Evolutionary conservation across 2,888 invertebrate species (phyloP), one percentile per base, ranked within the genome.

Genomic region (Tachina fera): DNA sequence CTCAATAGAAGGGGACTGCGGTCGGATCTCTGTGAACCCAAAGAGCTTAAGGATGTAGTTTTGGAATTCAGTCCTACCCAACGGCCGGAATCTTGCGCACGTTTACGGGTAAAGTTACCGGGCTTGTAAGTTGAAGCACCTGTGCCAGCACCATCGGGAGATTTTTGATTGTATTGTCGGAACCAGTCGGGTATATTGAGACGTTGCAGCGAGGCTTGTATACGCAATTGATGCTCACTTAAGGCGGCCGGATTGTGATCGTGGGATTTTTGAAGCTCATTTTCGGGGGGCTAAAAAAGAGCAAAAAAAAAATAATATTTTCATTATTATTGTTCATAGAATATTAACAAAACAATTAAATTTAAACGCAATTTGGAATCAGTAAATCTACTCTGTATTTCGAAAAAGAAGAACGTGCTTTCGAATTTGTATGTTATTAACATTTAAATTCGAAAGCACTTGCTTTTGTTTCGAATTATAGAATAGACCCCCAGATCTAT

Each of bases 111-210:
- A 84, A 97, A 95, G 93, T 96, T 97, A 77, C 97, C 96, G 39
- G 96, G 96, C 72, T 96, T 95, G 84, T 92, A 92, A 53, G 87
- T 86, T 61, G 80, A 81, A 22, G 81, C 49, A 58, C 70, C 76
- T 39, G 56, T 58, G 16, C 71, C 79, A 45, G 87, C 88, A 70
- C 88, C 89, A 45, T 87, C 87, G 71, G 89, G 90, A 61, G 90
- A 90, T 70, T 89, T 89, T 74, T 90, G 90, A 90, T 91, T 93
- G 88, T 93, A 93, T 87, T 91, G 90, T 83, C 96, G 96, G 94
- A 96, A 98, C 98, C 98, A 98, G 92, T 98, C 98, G 86, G 98
- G 98, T 87, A 98, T 96, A 93, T 98, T 97, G 89, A 98, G 95
- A 91, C 97, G 97, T 93, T 98, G 98, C 91, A 98, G 93, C 74